A percentile compares a stretch with the other conserved stretches of the same genome.
Evolutionary conservation across 2,888 invertebrate genomes (phyloP).

Genomic region (Lissonota sp.): DNA sequence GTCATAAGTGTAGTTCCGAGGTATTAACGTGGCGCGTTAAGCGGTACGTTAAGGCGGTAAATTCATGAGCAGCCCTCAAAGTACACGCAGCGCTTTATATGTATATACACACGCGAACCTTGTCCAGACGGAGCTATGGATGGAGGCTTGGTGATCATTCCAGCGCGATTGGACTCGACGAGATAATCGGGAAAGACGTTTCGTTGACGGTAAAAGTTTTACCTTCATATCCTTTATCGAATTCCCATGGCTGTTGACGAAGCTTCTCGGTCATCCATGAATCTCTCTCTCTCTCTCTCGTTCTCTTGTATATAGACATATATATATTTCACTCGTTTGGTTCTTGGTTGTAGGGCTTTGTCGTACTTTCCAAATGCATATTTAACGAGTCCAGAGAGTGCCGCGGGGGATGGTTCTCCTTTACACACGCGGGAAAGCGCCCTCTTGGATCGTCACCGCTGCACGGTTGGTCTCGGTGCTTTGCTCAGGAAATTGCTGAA

Average conservation of each 20-base stretch:
- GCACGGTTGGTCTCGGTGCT: conserved; percentile 44
- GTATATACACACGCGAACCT: conserved; percentile 23
- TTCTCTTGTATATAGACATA: not conserved
- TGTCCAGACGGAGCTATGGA: conserved; percentile 27
- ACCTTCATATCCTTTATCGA: conserved; percentile 41
- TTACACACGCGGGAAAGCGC: conserved; percentile 47
- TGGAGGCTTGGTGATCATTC: conserved; percentile 64
- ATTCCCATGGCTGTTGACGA: conserved; percentile 30
- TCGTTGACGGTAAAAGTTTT: conserved; percentile 52
- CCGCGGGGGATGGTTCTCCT: conserved; percentile 68
- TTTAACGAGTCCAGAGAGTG: conserved; percentile 78
- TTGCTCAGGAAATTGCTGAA: conserved; percentile 79
- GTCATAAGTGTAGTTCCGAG: conserved; percentile 75
- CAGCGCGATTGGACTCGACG: conserved; percentile 79
- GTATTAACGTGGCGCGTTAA: conserved; percentile 74
- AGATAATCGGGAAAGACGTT: conserved; percentile 82
- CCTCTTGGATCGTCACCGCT: conserved; percentile 58
- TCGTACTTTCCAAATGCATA: conserved; percentile 72
- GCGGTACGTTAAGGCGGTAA: conserved; percentile 75
- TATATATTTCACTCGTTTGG: conserved; percentile 1
- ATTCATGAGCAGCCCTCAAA: conserved; percentile 66
- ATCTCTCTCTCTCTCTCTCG: conserved; percentile 38
- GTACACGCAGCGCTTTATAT: conserved; percentile 51
- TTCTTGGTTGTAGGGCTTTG: not conserved
- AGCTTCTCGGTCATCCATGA: conserved; percentile 16